Conservation (phyloP, 2,888 invertebrate genomes). For the Heliconius hortense region DNA sequence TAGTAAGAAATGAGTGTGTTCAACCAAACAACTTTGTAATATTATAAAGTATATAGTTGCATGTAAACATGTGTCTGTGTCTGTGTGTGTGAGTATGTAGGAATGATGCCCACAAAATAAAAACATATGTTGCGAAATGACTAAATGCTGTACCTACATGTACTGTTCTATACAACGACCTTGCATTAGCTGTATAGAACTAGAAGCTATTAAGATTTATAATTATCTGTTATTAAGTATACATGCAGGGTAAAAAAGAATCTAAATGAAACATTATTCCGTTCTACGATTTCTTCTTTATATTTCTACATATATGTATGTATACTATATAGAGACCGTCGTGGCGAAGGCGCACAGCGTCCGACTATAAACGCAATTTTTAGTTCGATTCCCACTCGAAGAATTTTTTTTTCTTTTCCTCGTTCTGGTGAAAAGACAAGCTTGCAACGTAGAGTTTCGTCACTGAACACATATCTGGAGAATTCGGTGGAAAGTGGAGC, state of each 20-base stretch:
- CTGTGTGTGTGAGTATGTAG: not conserved
- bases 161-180: not conserved
- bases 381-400: not conserved
- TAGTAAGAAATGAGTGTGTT: too few relatives aligned
- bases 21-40: too few relatives aligned
- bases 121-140: slow-evolving; percentile 2
- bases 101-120: not conserved
- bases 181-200: not conserved
- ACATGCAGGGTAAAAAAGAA: not conserved
- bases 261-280: not conserved
- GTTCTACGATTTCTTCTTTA: not conserved
- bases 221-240: not conserved
- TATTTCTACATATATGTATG: too few relatives aligned
- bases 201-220: not conserved
- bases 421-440: not conserved
- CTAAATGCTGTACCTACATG: not conserved
- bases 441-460: not conserved
- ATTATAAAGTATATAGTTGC: not conserved
- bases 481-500: too few relatives aligned
- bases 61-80: too few relatives aligned
- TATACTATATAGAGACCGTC: too few relatives aligned
- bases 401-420: not conserved
- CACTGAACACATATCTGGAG: too few relatives aligned
- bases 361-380: too few relatives aligned
- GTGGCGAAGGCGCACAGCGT: too few relatives aligned